Percentiles rank a stretch among this genome's conserved stretches.
Evolutionary conservation across 2,888 invertebrate genomes (phyloP).

Genomic region (Trissolcus japonicus): DNA sequence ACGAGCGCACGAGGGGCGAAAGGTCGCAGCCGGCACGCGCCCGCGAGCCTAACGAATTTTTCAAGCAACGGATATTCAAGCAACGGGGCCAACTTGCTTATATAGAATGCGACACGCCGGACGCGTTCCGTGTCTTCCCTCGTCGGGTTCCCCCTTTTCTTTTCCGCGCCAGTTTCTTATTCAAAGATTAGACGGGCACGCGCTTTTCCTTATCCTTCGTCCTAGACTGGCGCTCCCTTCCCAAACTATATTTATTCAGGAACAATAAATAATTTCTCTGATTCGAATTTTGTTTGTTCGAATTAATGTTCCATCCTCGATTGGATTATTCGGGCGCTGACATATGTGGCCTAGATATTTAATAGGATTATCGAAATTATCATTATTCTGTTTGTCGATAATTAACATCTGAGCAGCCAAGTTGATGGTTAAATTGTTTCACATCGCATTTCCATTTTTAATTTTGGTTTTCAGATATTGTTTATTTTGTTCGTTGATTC

Average conservation of each 20-base stretch:
- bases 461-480: no score
- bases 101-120: conserved; percentile 49
- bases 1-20: conserved; percentile 59
- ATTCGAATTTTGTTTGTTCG: neutral
- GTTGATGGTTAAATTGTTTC: no score
- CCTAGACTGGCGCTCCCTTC: conserved; percentile 14
- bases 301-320: neutral
- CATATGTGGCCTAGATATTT: no score
- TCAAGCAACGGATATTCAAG: conserved; percentile 63
- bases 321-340: neutral
- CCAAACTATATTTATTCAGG: conserved; percentile 18
- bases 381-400: no score
- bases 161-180: conserved; percentile 44
- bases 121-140: conserved; percentile 51
- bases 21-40: conserved; percentile 64
- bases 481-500: no score
- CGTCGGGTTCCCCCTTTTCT: conserved; percentile 36
- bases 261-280: conserved; percentile 3
- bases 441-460: no score
- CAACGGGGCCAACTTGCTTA: conserved; percentile 47
- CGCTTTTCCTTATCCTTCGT: conserved; percentile 42
- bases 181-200: conserved; percentile 48
- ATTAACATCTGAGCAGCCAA: no score
- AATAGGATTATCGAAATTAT: no score
- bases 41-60: conserved; percentile 63